Evolutionary conservation across 2,888 invertebrate genomes (phyloP).

Genomic region (Rutpela maculata): DNA sequence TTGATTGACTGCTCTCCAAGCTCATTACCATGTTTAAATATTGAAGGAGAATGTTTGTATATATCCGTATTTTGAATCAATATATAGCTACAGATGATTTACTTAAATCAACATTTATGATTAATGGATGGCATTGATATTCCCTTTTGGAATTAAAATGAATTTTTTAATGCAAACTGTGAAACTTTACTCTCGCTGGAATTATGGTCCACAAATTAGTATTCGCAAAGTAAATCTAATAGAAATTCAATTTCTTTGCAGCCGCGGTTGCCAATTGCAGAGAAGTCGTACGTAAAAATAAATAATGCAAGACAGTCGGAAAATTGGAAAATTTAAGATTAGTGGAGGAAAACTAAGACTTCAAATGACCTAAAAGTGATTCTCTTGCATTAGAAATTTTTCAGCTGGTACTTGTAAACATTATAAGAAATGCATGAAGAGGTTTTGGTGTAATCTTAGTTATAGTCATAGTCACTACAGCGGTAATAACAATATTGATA

Average conservation of each 20-base stretch:
- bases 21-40: slow-evolving; percentile 68
- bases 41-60: slow-evolving; percentile 54
- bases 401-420: too few species aligned
- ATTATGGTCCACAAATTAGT: neutral
- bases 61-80: slow-evolving; percentile 23
- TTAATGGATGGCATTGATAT: slow-evolving; percentile 20
- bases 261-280: neutral
- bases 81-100: slow-evolving; percentile 32
- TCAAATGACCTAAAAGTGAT: too few species aligned
- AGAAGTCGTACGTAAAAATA: neutral
- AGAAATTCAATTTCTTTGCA: slow-evolving; percentile 6
- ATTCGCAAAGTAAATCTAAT: slow-evolving; percentile 14
- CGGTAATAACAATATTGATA: too few species aligned
- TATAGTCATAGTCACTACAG: too few species aligned
- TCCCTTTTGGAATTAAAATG: slow-evolving; percentile 4
- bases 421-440: too few species aligned
- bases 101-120: slow-evolving; percentile 40
- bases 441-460: too few species aligned
- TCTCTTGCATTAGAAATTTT: too few species aligned
- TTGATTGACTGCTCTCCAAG: slow-evolving; percentile 63
- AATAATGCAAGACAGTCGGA: neutral
- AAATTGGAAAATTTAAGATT: neutral
- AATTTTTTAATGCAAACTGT: slow-evolving; percentile 1
- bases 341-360: too few species aligned
- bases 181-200: slow-evolving; percentile 6